phyloP scores from a whole-genome alignment of 2,113 vertebrate genomes.

The Pampusana beccarii region DNA sequence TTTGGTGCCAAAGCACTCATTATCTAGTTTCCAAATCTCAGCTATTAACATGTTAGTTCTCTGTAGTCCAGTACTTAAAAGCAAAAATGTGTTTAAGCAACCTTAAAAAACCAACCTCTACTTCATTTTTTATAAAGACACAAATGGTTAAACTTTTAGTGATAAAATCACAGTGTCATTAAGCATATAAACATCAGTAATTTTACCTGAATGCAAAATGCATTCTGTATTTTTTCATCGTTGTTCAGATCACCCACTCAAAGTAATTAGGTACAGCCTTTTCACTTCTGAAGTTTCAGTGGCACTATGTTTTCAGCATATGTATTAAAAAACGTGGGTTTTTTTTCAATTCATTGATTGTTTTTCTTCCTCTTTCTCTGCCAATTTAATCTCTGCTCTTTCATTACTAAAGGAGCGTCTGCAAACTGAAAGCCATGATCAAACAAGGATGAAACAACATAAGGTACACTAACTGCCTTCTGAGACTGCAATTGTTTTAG shows the following conservation, averaged over 20 bases:
- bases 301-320: background rate
- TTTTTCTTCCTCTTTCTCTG: background rate
- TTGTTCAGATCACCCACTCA: conserved; percentile 8
- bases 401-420: background rate
- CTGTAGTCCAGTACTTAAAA: background rate
- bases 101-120: background rate
- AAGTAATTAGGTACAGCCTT: conserved; percentile 3
- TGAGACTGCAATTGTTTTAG: background rate
- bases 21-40: background rate
- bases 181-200: conserved; percentile 7
- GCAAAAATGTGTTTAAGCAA: background rate
- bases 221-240: background rate
- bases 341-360: background rate
- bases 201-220: conserved; percentile 5
- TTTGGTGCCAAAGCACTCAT: background rate
- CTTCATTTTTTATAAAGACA: background rate
- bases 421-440: background rate
- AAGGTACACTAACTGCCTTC: background rate
- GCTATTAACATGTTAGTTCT: background rate
- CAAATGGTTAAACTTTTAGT: background rate
- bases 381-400: background rate
- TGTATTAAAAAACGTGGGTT: background rate
- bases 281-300: background rate
- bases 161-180: background rate
- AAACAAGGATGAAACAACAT: background rate